These are phyloP conservation scores for Amphiprion percula DNA, from an alignment of 2,113 vertebrate species.

Conservation along the genomic window DNA sequence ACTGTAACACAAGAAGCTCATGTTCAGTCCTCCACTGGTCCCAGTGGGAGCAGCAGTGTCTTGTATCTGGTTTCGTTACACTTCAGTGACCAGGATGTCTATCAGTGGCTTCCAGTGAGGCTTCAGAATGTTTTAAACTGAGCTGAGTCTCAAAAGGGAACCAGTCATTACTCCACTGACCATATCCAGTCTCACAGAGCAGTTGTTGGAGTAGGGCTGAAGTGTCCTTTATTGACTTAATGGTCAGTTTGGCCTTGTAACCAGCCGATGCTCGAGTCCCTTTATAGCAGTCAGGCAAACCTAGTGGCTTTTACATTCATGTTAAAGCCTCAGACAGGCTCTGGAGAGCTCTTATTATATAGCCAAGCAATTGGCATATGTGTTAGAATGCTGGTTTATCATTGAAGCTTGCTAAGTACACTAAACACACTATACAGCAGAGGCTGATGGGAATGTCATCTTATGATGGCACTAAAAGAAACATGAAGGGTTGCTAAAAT, in stretches of 20 bases:
- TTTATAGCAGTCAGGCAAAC: constrained; percentile 15
- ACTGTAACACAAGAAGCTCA: constrained; percentile 48
- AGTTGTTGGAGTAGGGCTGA: constrained; percentile 40
- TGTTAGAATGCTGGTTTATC: neutral
- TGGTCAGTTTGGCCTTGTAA: constrained; percentile 57
- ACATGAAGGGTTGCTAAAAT: neutral
- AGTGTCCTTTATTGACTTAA: constrained; percentile 64
- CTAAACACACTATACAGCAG: neutral
- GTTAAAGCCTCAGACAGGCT: neutral
- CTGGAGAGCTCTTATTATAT: neutral
- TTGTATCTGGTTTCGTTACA: constrained; percentile 65
- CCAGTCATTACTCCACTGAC: constrained; percentile 64
- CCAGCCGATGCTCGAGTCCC: constrained; percentile 16
- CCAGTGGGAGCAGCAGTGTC: constrained; percentile 41
- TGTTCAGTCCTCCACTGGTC: constrained; percentile 38
- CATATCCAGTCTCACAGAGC: constrained; percentile 46
- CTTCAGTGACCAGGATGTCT: constrained; percentile 61
- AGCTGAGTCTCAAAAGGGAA: constrained; percentile 47
- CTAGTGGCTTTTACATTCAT: constrained; percentile 3
- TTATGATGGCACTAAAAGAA: neutral
- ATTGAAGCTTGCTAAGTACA: neutral
- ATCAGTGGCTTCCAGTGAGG: constrained; percentile 55
- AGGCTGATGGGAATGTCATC: neutral
- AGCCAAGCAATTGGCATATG: neutral
- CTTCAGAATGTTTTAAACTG: constrained; percentile 65